Conservation (phyloP, 2,888 invertebrate genomes). For the Pardosa pseudoannulata region DNA sequence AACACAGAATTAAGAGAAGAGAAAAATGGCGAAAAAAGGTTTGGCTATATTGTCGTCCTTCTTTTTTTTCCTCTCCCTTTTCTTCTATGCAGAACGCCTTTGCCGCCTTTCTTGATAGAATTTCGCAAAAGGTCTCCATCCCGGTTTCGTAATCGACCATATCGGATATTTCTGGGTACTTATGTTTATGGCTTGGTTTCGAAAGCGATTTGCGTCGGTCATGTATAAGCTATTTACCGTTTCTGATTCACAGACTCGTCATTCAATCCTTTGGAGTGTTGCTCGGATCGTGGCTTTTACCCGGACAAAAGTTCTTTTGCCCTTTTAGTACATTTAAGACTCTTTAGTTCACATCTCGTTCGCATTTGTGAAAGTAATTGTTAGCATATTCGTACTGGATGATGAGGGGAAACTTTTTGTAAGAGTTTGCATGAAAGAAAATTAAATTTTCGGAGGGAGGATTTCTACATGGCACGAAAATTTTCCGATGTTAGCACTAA, state of each 20-base stretch:
- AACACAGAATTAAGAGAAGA: conserved; percentile 19
- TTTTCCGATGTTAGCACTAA: too few relatives aligned
- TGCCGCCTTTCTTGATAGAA: conserved; percentile 29
- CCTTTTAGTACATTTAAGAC: too few relatives aligned
- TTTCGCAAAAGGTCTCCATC: conserved; percentile 5
- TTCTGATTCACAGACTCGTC: not conserved
- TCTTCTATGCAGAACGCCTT: conserved; percentile 49
- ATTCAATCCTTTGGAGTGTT: too few relatives aligned
- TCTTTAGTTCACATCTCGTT: too few relatives aligned
- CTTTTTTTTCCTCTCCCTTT: too few relatives aligned
- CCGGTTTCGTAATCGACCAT: conserved; percentile 49
- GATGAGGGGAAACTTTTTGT: too few relatives aligned
- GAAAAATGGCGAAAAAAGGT: conserved; percentile 21
- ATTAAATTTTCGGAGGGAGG: too few relatives aligned
- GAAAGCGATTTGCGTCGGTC: not conserved
- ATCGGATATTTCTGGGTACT: conserved; percentile 30
- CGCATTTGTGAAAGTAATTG: too few relatives aligned
- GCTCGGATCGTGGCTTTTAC: not conserved
- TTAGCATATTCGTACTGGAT: too few relatives aligned
- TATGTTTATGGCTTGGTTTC: conserved; percentile 7
- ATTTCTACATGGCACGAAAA: too few relatives aligned
- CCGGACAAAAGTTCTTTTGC: not conserved
- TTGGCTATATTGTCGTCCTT: conserved; percentile 25
- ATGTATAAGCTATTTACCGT: conserved; percentile 9
- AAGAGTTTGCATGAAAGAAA: too few relatives aligned